A percentile compares a stretch with the other conserved stretches of the same genome.
Evolutionary conservation across 2,888 invertebrate genomes (phyloP).

Genomic region (Eupithecia centaureata): DNA sequence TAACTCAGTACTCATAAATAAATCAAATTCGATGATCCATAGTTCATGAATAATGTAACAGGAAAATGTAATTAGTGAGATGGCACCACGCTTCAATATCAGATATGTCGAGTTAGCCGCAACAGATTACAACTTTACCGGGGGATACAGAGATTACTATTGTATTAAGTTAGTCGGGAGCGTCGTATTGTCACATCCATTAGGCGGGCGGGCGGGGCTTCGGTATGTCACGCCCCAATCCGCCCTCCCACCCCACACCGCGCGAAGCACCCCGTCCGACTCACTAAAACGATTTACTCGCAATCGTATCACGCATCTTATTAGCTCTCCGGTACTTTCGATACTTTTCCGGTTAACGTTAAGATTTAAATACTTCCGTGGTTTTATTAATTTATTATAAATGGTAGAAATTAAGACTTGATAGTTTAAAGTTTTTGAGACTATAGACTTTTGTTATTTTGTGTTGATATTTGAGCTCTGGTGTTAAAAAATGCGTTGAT

Average conservation of each 20-base stretch:
- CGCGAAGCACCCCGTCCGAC: constrained; percentile 48
- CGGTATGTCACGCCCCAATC: constrained; percentile 63
- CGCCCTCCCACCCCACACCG: constrained; percentile 57
- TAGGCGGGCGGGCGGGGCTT: constrained; percentile 69
- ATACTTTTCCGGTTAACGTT: constrained; percentile 26
- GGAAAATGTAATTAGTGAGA: constrained; percentile 29
- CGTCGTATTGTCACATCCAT: constrained; percentile 82
- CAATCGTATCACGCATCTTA: constrained; percentile 76
- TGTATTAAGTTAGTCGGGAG: constrained; percentile 68
- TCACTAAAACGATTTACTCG: constrained; percentile 76
- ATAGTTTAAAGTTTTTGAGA: neutral
- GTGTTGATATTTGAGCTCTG: neutral
- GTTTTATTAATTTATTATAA: neutral
- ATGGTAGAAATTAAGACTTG: neutral
- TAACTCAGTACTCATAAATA: neutral
- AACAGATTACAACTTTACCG: constrained; percentile 62
- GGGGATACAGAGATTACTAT: constrained; percentile 77
- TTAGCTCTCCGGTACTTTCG: constrained; percentile 54
- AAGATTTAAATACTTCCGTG: neutral
- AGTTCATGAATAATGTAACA: constrained; percentile 8
- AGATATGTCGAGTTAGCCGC: constrained; percentile 26
- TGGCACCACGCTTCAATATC: constrained; percentile 28
- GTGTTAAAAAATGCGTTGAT: neutral
- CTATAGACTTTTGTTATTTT: neutral
- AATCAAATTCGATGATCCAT: neutral